phyloP scores from a whole-genome alignment of 2,888 invertebrate species.

The Villa cingulata region DNA sequence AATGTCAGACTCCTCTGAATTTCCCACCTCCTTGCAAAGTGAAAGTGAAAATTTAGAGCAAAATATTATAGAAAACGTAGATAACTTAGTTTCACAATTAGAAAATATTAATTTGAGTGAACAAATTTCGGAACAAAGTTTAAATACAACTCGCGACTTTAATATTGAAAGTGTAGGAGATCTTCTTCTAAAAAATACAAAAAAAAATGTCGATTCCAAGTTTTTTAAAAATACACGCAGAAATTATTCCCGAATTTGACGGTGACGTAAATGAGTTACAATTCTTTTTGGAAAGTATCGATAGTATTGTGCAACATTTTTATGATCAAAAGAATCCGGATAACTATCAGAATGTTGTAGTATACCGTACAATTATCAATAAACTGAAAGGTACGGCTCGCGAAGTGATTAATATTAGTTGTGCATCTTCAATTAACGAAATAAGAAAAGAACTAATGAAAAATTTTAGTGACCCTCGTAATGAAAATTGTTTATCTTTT shows the following conservation, averaged over 20 bases:
- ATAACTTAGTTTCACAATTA: no score
- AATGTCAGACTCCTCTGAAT: no score
- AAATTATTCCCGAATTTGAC: constrained; percentile 6
- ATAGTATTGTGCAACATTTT: constrained; percentile 1
- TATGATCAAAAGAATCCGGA: neutral
- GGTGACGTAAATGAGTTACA: constrained; percentile 4
- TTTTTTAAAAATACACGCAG: constrained; percentile 7
- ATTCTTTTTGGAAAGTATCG: constrained; percentile 6
- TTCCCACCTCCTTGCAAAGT: no score
- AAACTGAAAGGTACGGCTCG: constrained; percentile 4
- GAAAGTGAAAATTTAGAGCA: no score
- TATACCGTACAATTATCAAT: constrained; percentile 3
- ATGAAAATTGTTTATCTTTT: constrained; percentile 3
- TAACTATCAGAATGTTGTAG: constrained; percentile 6
- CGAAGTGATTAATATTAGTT: constrained; percentile 1
- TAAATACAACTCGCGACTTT: no score
- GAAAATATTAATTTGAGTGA: no score
- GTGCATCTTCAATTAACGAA: neutral
- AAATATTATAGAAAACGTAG: no score
- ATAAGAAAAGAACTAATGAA: neutral
- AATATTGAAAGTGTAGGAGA: no score
- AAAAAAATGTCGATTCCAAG: neutral
- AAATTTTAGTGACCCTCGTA: constrained; percentile 1
- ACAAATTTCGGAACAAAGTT: no score
- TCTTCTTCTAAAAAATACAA: neutral